phyloP scores from a whole-genome alignment of 2,113 vertebrate genomes.

The Antennarius striatus region DNA sequence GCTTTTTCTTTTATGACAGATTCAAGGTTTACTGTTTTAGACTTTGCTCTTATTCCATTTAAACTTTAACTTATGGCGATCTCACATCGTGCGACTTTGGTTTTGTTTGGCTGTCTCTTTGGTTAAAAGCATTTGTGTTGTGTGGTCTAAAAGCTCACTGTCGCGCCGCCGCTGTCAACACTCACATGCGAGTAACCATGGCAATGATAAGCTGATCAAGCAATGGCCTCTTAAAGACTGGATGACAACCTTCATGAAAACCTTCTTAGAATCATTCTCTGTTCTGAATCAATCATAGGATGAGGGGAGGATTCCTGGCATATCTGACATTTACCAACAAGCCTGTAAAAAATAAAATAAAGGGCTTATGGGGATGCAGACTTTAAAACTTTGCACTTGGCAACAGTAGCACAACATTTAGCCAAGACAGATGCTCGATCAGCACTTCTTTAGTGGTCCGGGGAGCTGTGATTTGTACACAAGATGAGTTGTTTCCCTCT shows the following conservation, averaged over 20 bases:
- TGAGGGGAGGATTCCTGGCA: background rate
- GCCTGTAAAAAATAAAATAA: conserved; percentile 1
- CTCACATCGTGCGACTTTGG: conserved; percentile 10
- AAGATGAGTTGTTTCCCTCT: background rate
- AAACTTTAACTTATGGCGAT: background rate
- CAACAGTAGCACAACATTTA: conserved; percentile 22
- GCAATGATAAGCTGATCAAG: conserved; percentile 11
- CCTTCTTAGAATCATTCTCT: conserved; percentile 8
- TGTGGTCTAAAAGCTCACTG: conserved; percentile 30
- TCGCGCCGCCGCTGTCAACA: conserved; percentile 22
- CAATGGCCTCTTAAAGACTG: background rate
- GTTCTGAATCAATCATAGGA: background rate
- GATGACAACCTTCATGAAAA: conserved; percentile 25
- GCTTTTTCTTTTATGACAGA: too few species aligned
- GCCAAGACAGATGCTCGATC: conserved; percentile 21
- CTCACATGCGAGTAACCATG: conserved; percentile 39
- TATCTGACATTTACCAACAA: conserved; percentile 6
- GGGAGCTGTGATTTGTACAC: conserved; percentile 30
- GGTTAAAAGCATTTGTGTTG: conserved; percentile 22
- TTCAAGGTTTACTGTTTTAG: conserved; percentile 1
- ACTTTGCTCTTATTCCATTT: conserved; percentile 31
- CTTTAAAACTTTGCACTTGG: conserved; percentile 28
- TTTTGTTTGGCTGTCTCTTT: conserved; percentile 3
- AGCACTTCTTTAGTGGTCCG: conserved; percentile 32
- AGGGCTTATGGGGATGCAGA: background rate